Evolutionary conservation across 2,888 invertebrate genomes (phyloP).

Genomic region (Parochlus steinenii): DNA sequence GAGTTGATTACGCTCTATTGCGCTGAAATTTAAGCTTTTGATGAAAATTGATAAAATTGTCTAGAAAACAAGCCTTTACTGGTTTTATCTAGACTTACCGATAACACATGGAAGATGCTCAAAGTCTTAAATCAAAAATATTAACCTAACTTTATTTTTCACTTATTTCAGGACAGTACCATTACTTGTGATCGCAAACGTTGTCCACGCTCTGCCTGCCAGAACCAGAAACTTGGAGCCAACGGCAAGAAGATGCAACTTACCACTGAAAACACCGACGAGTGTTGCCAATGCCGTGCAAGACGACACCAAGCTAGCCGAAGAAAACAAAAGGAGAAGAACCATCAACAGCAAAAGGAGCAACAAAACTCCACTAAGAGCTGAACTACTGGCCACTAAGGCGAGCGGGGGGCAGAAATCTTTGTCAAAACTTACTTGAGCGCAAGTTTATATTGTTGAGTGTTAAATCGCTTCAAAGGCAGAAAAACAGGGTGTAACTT

Average conservation of each 20-base stretch:
- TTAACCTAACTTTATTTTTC: slow-evolving; percentile 11
- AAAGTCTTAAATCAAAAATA: slow-evolving; percentile 10
- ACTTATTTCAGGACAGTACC: slow-evolving; percentile 51
- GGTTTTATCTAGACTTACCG: too few relatives aligned
- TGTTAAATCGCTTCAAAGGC: too few relatives aligned
- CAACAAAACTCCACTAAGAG: too few relatives aligned
- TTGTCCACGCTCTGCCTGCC: slow-evolving; percentile 59
- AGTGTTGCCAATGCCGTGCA: slow-evolving; percentile 41
- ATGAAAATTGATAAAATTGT: background rate
- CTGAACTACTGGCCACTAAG: too few relatives aligned
- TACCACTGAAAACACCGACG: slow-evolving; percentile 35
- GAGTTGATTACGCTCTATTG: too few relatives aligned
- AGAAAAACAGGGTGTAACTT: too few relatives aligned
- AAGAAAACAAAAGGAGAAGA: slow-evolving; percentile 21
- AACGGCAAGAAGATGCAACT: slow-evolving; percentile 30
- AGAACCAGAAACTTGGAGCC: slow-evolving; percentile 23
- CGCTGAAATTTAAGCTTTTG: background rate
- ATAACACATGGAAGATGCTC: slow-evolving; percentile 1
- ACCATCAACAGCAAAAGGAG: slow-evolving; percentile 13
- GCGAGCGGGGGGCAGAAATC: too few relatives aligned
- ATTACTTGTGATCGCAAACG: slow-evolving; percentile 64
- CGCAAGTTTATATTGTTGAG: too few relatives aligned
- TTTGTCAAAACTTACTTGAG: too few relatives aligned
- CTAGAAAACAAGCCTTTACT: too few relatives aligned
- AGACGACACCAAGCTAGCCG: slow-evolving; percentile 25